Evolutionary conservation across 2,113 vertebrate genomes (phyloP).

Genomic region (Leptodactylus fuscus): DNA sequence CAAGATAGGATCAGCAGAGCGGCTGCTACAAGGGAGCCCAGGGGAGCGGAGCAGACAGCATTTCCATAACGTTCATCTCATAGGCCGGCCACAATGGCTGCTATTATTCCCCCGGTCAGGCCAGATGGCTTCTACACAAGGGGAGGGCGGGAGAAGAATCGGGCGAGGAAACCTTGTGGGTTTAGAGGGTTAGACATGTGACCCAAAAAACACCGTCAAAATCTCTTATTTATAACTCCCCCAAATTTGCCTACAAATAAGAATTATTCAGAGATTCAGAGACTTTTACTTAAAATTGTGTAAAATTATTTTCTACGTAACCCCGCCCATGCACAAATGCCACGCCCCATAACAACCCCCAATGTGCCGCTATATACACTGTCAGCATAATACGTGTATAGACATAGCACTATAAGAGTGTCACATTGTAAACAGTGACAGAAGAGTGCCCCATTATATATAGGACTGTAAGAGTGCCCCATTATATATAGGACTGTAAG

Average conservation of each 20-base stretch:
- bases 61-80: not conserved
- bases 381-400: not conserved
- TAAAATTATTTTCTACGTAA: too few relatives aligned
- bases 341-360: not conserved
- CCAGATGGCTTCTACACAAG: not conserved
- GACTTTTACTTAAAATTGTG: too few relatives aligned
- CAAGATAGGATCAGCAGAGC: slow-evolving; percentile 4
- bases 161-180: not conserved
- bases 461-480: not conserved
- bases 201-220: too few relatives aligned
- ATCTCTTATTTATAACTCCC: too few relatives aligned
- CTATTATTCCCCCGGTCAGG: not conserved
- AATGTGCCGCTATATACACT: not conserved
- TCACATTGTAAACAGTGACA: not conserved
- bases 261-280: too few relatives aligned
- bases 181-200: not conserved
- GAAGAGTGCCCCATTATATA: not conserved
- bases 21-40: not conserved
- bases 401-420: not conserved
- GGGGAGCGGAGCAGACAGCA: not conserved
- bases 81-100: not conserved
- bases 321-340: not conserved
- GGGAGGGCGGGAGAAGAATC: not conserved
- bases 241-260: too few relatives aligned
- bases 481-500: not conserved